phyloP scores from a whole-genome alignment of 2,113 vertebrate species.

The Anguilla rostrata region DNA sequence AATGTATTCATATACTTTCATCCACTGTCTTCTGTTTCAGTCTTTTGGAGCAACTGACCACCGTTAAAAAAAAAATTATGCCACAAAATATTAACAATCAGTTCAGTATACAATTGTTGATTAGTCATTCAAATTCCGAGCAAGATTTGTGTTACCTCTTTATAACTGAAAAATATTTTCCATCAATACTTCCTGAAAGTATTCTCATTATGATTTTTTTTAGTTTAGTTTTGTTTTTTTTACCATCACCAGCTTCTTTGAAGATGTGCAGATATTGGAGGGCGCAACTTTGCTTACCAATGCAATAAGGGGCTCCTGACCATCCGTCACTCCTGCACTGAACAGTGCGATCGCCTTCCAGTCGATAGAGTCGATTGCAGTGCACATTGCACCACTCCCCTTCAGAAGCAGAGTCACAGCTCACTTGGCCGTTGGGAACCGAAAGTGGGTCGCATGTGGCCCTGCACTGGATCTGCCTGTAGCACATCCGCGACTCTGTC shows the following conservation, averaged over 20 bases:
- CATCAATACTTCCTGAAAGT: neutral
- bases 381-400: conserved; percentile 15
- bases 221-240: neutral
- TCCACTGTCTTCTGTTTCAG: no score
- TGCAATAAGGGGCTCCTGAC: conserved; percentile 30
- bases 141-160: no score
- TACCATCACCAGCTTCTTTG: neutral
- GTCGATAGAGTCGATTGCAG: conserved; percentile 22
- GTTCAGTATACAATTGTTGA: no score
- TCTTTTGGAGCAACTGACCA: no score
- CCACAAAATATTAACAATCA: no score
- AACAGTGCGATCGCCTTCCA: neutral
- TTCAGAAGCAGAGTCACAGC: conserved; percentile 12
- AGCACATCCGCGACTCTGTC: neutral
- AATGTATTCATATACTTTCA: no score
- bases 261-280: neutral
- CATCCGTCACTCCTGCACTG: conserved; percentile 20
- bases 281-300: neutral
- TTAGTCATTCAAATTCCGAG: no score
- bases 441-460: neutral
- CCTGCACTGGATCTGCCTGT: conserved; percentile 21
- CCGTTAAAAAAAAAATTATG: no score
- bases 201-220: neutral
- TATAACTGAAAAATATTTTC: neutral
- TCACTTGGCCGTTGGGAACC: neutral